Evolutionary conservation across 2,797 vertebrate genomes (phyloP).

Genomic region (Dallia pectoralis): DNA sequence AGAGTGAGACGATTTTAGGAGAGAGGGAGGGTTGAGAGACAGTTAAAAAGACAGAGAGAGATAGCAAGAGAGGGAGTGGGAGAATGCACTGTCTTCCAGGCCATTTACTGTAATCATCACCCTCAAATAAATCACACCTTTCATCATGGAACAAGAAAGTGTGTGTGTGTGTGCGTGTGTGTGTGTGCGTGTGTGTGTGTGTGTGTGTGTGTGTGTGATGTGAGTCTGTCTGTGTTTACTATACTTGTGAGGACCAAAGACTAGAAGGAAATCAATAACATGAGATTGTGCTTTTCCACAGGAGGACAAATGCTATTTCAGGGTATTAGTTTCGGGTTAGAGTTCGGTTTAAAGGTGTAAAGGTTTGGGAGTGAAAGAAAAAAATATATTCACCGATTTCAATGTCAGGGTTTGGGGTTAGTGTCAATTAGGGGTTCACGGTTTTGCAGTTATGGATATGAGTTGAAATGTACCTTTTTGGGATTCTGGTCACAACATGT

Average conservation of each 20-base stretch:
- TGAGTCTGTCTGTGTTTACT: neutral
- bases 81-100: constrained; percentile 79
- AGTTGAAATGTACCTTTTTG: too few species aligned
- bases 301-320: too few species aligned
- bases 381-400: too few species aligned
- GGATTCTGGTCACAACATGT: neutral
- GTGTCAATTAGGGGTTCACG: too few species aligned
- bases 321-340: too few species aligned
- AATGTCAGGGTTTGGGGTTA: too few species aligned
- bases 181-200: constrained; percentile 1
- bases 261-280: too few species aligned
- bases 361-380: too few species aligned
- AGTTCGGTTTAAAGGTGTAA: too few species aligned
- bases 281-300: too few species aligned
- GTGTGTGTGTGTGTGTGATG: constrained; percentile 1
- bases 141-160: constrained; percentile 77
- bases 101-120: constrained; percentile 83
- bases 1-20: constrained; percentile 24
- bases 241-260: too few species aligned
- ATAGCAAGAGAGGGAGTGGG: constrained; percentile 37
- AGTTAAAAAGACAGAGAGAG: constrained; percentile 13
- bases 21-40: constrained; percentile 9
- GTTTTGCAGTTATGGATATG: too few species aligned
- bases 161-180: constrained; percentile 12
- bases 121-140: constrained; percentile 84